A percentile compares a stretch with the other conserved stretches of the same genome.
These are phyloP conservation scores for Eonycteris spelaea DNA, from an alignment of 2,113 vertebrate species.

Conservation along the genomic window DNA sequence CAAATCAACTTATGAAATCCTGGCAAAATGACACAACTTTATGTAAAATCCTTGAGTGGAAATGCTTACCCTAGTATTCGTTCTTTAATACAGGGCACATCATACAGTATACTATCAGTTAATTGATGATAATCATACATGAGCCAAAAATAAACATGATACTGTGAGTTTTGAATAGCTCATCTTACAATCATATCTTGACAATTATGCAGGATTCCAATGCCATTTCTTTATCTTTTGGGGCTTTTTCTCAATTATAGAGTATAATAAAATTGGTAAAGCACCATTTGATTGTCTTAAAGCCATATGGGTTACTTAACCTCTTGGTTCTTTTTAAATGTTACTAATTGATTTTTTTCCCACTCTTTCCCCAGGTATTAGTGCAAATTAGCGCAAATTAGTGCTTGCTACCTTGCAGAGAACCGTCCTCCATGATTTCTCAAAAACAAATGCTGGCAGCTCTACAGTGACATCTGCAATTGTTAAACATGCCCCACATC, in stretches of 20 bases:
- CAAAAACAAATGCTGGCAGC: neutral
- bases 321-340: conserved; percentile 32
- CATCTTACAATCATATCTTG: neutral
- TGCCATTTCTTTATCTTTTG: neutral
- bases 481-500: neutral
- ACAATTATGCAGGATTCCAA: neutral
- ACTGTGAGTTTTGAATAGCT: neutral
- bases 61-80: neutral
- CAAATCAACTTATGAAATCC: neutral
- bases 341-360: conserved; percentile 28
- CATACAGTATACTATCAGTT: neutral
- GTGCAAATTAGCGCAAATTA: neutral
- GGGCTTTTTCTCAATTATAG: neutral
- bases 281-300: neutral
- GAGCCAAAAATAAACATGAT: neutral
- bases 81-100: neutral
- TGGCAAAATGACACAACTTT: neutral
- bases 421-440: neutral
- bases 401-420: neutral
- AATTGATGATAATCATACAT: neutral
- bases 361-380: neutral
- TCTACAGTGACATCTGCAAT: neutral
- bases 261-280: neutral
- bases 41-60: neutral
- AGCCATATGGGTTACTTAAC: neutral